Base-by-base conservation (phyloP, 2,113 vertebrate genomes). In the Colistium nudipinnis region DNA sequence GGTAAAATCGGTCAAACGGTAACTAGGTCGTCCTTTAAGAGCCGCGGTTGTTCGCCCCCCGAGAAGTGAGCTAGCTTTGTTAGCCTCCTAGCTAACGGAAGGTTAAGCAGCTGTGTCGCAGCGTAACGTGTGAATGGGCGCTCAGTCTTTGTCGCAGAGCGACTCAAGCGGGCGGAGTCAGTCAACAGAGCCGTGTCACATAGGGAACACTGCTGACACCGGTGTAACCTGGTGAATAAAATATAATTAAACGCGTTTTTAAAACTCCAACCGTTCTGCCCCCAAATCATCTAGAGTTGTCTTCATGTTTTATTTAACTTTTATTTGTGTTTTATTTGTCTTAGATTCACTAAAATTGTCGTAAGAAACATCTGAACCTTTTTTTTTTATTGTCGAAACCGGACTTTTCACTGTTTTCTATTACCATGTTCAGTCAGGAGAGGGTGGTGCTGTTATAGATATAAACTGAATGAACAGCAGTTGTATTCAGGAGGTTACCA, bases 1-100 rank as follows among this genome's bases (percentile, higher is more conserved):
- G 55, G 82, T 85, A 87, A 91, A 90, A 91, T 85, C 76, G 44
- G 51, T 87, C 56, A 80, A 84, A 81, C 68, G 53, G 81, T 74
- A 72, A 38, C 70, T 84, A 75, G 85, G 62, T 80, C 70, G 83
- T 84, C 84, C 82, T 71, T 74, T 63, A 14, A 14, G 69, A 77
- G 62, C 78, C 53, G 59, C 71, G 49, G 36, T 59, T 60, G 17
- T 64, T 74, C 64, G 61, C 76, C 61, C 80, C 86, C 59, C 25
- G 13, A 69, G 39, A 75, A 53, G 63, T 14, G 52, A 79, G 78
- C 70, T 86, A 87, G 84, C 87, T 76, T 77, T 81, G 68, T 82
- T 84, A 74, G 75, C 74, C 20, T 13, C 43, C 1, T 12, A 63
- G 87, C 82, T 80, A 74, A 78, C 39, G 47, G n/a, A 49, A 11